Conservation (phyloP, 2,888 invertebrate genomes). For the Cenopis cana region DNA sequence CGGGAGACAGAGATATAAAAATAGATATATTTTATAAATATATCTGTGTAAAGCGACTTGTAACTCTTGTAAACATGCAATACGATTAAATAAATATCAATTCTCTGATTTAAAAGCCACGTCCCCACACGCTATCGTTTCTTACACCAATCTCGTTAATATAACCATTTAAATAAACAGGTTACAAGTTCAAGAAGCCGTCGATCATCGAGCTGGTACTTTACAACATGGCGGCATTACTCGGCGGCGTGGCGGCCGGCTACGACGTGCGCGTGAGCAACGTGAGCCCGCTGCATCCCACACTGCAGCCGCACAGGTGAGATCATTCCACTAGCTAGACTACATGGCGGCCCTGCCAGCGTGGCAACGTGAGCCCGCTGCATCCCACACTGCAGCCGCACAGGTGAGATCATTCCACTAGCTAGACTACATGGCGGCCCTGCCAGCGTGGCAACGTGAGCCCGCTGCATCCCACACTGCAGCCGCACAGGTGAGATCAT, state of each 20-base stretch:
- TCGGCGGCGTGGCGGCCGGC: slow-evolving; percentile 96
- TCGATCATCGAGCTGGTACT: slow-evolving; percentile 91
- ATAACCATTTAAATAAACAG: slow-evolving; percentile 54
- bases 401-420: no score
- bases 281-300: slow-evolving; percentile 92
- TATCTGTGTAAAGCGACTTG: no score
- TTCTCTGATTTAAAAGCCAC: no score
- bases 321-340: not conserved
- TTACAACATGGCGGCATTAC: slow-evolving; percentile 96
- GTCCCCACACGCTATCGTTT: no score
- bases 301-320: slow-evolving; percentile 89
- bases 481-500: no score
- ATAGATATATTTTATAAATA: no score
- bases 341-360: slow-evolving; percentile 58
- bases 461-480: not conserved
- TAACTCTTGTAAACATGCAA: no score
- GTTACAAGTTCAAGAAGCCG: slow-evolving; percentile 87
- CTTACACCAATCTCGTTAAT: no score
- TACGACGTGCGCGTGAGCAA: slow-evolving; percentile 96
- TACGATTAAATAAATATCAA: no score
- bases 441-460: slow-evolving; percentile 1
- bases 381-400: slow-evolving; percentile 87
- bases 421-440: not conserved
- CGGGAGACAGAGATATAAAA: no score
- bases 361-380: slow-evolving; percentile 92